Conservation (phyloP, 1,140 invertebrate genomes). For the Drosophila oshimai region DNA sequence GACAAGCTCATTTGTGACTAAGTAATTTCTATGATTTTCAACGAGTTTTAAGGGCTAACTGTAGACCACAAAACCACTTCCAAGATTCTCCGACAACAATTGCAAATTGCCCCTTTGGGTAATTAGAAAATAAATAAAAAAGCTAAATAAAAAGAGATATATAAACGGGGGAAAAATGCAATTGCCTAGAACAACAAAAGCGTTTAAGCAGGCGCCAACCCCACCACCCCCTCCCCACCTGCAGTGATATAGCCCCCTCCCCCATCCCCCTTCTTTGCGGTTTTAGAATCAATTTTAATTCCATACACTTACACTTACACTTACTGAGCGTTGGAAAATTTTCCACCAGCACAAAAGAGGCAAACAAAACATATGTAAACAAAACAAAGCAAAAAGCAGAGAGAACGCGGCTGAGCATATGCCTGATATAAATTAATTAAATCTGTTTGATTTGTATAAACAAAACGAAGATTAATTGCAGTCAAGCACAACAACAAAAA, state of each 20-base stretch:
- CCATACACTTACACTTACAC: conserved; percentile 67
- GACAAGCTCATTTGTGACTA: conserved; percentile 15
- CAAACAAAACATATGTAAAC: conserved; percentile 57
- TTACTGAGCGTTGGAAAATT: conserved; percentile 71
- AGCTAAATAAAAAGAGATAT: not conserved
- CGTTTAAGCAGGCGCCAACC: conserved; percentile 56
- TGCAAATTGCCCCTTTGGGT: conserved; percentile 28
- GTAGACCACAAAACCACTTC: not conserved
- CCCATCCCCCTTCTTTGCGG: not conserved
- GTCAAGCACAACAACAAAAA: conserved; percentile 4
- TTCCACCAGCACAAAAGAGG: conserved; percentile 52
- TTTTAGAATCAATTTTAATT: conserved; percentile 70
- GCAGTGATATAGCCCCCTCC: not conserved
- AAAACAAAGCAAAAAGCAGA: conserved; percentile 32
- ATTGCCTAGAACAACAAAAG: conserved; percentile 42
- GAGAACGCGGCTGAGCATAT: conserved; percentile 3
- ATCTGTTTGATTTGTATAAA: conserved; percentile 46
- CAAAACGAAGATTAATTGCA: conserved; percentile 45
- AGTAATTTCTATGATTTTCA: conserved; percentile 27
- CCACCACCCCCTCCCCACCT: not conserved
- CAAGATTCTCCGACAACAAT: conserved; percentile 12
- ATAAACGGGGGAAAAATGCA: conserved; percentile 13
- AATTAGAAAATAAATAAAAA: conserved; percentile 52
- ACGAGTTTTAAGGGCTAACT: conserved; percentile 14
- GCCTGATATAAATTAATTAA: conserved; percentile 46